Evolutionary conservation across 2,113 vertebrate genomes (phyloP).

Genomic region (Machaerirhynchus nigripectus): DNA sequence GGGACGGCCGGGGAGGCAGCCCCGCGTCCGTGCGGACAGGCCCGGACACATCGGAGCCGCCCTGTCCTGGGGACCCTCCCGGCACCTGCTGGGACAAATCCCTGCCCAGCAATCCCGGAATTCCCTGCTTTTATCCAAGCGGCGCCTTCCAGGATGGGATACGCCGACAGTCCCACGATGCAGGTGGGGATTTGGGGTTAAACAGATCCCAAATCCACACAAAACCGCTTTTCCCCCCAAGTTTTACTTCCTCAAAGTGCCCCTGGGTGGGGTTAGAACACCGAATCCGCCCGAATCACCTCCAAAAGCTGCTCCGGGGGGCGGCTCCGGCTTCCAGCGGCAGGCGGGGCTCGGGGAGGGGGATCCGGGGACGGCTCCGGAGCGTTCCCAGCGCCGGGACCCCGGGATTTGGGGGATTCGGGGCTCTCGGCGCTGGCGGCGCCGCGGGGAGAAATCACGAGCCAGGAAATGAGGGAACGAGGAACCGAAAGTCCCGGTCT

Average conservation of each 20-base stretch:
- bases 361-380: neutral
- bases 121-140: rapidly evolving
- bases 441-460: neutral
- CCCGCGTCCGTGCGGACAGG: neutral
- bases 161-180: rapidly evolving
- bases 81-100: neutral
- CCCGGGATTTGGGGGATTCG: neutral
- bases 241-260: neutral
- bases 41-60: neutral
- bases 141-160: rapidly evolving
- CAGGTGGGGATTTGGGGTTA: rapidly evolving
- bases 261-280: rapidly evolving
- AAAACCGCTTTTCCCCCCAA: rapidly evolving
- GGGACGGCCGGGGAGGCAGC: neutral
- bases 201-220: rapidly evolving
- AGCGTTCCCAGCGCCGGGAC: rapidly evolving
- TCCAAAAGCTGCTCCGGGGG: neutral
- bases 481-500: neutral
- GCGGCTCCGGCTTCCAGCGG: rapidly evolving
- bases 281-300: rapidly evolving
- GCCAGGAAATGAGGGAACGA: neutral
- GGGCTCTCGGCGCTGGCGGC: rapidly evolving
- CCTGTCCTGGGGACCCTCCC: neutral
- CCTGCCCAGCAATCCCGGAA: neutral
- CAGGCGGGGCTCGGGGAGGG: neutral